Evolutionary conservation across 2,113 vertebrate genomes (phyloP).

Genomic region (Lipophrys pholis): DNA sequence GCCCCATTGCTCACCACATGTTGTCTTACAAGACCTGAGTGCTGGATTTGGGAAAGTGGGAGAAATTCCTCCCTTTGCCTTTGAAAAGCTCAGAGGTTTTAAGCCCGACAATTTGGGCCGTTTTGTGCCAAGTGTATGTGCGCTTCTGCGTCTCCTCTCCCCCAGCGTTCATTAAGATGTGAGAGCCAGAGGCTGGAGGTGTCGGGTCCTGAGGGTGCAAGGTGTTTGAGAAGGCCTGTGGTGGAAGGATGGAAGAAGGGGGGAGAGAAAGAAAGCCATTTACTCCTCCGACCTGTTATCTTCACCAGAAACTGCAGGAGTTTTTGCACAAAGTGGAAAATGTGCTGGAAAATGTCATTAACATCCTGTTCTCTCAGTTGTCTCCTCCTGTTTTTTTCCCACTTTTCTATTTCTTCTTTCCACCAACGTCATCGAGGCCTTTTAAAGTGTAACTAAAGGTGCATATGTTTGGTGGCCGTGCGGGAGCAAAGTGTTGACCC

Average conservation of each 20-base stretch:
- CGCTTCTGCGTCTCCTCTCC: constrained; percentile 61
- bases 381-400: constrained; percentile 31
- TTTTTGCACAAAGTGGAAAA: constrained; percentile 63
- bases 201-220: constrained; percentile 73
- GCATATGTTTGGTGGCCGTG: constrained; percentile 71
- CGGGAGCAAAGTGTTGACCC: constrained; percentile 81
- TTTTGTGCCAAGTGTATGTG: constrained; percentile 62
- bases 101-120: constrained; percentile 69
- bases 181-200: constrained; percentile 76
- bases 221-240: constrained; percentile 75
- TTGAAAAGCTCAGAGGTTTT: constrained; percentile 72
- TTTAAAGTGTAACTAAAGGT: constrained; percentile 75
- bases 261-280: constrained; percentile 45
- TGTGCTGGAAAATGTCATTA: constrained; percentile 64
- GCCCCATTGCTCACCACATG: constrained; percentile 56
- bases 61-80: constrained; percentile 61
- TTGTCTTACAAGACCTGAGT: constrained; percentile 64
- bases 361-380: constrained; percentile 47
- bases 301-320: constrained; percentile 65
- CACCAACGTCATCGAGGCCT: constrained; percentile 26
- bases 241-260: constrained; percentile 36
- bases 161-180: constrained; percentile 79
- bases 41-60: constrained; percentile 55
- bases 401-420: constrained; percentile 40
- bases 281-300: constrained; percentile 70